phyloP scores from a whole-genome alignment of 30 jellyfish, hydroid and myxozoan species.

The Phacellophora camtschatica region DNA sequence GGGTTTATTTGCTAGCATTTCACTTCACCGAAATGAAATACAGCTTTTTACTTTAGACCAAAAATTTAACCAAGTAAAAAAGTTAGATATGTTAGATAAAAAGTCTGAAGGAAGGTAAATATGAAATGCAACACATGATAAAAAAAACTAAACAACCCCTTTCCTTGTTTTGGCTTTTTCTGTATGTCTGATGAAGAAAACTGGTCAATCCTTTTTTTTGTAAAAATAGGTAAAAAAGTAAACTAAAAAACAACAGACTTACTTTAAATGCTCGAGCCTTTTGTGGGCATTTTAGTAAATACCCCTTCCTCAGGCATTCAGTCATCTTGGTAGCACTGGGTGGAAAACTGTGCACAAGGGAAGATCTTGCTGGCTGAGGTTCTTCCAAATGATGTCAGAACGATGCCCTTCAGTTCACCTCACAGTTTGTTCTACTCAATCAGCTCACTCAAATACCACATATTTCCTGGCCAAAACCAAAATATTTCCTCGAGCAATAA shows the following conservation, averaged over 20 bases:
- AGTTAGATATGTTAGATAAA: no score
- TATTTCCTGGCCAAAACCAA: slow-evolving; percentile 53
- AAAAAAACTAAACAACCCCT: no score
- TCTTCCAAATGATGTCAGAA: neutral
- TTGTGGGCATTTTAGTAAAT: slow-evolving; percentile 89
- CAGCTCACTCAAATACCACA: slow-evolving; percentile 32
- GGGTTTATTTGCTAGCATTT: no score
- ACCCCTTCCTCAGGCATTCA: slow-evolving; percentile 74
- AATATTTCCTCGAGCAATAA: slow-evolving; percentile 29
- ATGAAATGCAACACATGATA: no score
- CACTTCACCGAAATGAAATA: no score
- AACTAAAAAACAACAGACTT: neutral
- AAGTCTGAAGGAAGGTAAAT: no score
- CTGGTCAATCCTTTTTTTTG: neutral
- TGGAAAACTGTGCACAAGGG: no score
- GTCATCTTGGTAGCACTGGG: slow-evolving; percentile 19
- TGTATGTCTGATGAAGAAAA: neutral
- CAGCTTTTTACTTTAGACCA: no score
- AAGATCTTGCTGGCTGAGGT: neutral
- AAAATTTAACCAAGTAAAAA: no score
- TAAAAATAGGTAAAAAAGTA: neutral
- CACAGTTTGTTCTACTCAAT: neutral
- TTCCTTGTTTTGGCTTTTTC: no score
- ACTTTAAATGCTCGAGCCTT: slow-evolving; percentile 91
- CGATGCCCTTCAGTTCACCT: neutral